phyloP scores from a whole-genome alignment of 2,888 invertebrate species.

The Brenthis ino region DNA sequence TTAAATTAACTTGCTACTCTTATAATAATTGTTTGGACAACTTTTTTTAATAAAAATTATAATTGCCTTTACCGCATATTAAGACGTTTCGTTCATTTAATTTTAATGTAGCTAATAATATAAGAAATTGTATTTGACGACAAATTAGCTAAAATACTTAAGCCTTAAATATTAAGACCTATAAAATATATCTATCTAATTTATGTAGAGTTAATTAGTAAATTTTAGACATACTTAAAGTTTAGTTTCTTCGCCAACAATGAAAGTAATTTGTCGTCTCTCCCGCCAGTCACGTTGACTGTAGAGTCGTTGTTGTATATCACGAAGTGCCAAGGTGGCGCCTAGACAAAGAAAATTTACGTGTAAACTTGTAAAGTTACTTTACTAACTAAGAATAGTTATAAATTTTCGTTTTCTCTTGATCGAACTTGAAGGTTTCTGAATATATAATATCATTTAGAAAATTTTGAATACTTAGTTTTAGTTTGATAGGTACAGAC shows the following conservation, averaged over 20 bases:
- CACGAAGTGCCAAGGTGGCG: constrained; percentile 91
- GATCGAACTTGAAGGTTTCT: neutral
- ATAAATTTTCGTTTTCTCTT: constrained; percentile 1
- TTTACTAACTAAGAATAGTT: constrained; percentile 5
- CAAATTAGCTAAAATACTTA: too few relatives aligned
- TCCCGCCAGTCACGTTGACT: constrained; percentile 85
- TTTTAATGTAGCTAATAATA: too few relatives aligned
- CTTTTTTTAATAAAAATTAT: too few relatives aligned
- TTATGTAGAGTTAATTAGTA: neutral
- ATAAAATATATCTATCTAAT: neutral
- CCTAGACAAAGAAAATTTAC: constrained; percentile 56
- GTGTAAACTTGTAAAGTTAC: constrained; percentile 14
- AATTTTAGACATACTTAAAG: constrained; percentile 78
- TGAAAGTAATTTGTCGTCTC: constrained; percentile 86
- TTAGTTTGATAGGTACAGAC: too few relatives aligned
- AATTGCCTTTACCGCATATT: too few relatives aligned
- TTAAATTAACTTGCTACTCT: too few relatives aligned
- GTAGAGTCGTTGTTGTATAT: constrained; percentile 81
- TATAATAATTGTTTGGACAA: too few relatives aligned
- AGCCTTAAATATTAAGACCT: neutral
- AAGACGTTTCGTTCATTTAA: too few relatives aligned
- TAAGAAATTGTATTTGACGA: too few relatives aligned
- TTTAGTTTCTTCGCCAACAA: constrained; percentile 86
- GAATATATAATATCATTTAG: neutral
- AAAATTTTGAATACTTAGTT: too few relatives aligned